Percentiles rank a stretch among this genome's conserved stretches.
phyloP scores from a whole-genome alignment of 1,140 invertebrate species.

The Pachyrhynchus sulphureomaculatus region DNA sequence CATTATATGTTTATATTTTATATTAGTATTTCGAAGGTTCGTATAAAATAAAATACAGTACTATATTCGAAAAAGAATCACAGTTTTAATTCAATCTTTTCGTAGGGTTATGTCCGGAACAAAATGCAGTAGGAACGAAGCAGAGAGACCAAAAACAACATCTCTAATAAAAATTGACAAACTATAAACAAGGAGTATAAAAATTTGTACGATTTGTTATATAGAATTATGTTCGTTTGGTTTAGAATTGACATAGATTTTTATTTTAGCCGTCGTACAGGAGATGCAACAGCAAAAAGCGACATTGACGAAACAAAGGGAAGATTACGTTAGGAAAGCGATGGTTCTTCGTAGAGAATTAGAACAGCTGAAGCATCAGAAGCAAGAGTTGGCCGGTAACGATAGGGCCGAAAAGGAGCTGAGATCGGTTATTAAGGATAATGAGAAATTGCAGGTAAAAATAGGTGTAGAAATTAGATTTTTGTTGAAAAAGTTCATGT shows the following conservation, averaged over 20 bases:
- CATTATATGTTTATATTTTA: too few relatives aligned
- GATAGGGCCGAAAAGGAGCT: conserved; percentile 56
- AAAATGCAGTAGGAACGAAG: conserved; percentile 15
- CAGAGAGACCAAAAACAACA: conserved; percentile 3
- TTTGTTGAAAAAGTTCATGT: neutral
- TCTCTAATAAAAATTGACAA: conserved; percentile 12
- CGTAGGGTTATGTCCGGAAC: conserved; percentile 26
- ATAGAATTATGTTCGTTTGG: conserved; percentile 1
- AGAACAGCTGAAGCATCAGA: conserved; percentile 73
- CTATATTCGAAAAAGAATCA: conserved; percentile 4
- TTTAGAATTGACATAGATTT: conserved; percentile 9
- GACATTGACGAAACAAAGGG: conserved; percentile 71
- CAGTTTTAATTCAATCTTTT: conserved; percentile 27
- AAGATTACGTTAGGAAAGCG: conserved; percentile 75
- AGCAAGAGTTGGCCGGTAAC: conserved; percentile 68
- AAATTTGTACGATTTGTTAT: conserved; percentile 25
- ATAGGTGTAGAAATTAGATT: neutral
- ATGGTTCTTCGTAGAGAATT: conserved; percentile 70
- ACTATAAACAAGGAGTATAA: conserved; percentile 24
- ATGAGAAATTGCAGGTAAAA: conserved; percentile 76
- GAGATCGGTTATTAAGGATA: conserved; percentile 70
- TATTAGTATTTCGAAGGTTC: too few relatives aligned
- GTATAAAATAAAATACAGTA: conserved; percentile 15
- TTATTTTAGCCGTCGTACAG: conserved; percentile 66
- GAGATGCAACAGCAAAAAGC: conserved; percentile 79